Percentiles rank a stretch among this genome's conserved stretches.
phyloP scores from a whole-genome alignment of 2,113 vertebrate species.

The Rhadina sibilatrix region DNA sequence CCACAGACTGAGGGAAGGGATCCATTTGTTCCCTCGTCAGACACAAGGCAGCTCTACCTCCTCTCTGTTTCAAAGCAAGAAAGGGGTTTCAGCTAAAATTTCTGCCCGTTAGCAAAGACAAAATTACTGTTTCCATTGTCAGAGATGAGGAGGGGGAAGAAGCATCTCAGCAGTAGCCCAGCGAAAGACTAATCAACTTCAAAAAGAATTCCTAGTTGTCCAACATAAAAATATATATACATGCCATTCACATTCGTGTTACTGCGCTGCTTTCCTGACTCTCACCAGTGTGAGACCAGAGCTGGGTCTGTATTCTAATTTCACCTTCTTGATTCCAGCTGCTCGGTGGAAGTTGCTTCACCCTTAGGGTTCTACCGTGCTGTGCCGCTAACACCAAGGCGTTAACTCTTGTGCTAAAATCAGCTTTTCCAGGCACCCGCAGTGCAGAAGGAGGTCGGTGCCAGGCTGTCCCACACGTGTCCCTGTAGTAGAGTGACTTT shows the following conservation, averaged over 20 bases:
- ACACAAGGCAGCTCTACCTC: neutral
- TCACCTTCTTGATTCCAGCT: neutral
- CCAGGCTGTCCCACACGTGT: neutral
- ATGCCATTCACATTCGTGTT: neutral
- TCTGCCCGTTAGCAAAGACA: neutral
- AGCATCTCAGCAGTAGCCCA: neutral
- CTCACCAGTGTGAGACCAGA: neutral
- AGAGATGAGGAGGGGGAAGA: neutral
- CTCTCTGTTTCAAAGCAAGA: neutral
- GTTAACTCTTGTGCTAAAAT: neutral
- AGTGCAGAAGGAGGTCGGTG: fast-evolving
- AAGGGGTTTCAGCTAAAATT: neutral
- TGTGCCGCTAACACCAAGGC: neutral
- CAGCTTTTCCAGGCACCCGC: fast-evolving
- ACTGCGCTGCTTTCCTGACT: neutral
- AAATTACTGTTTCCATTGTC: neutral
- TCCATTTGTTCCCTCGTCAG: fast-evolving
- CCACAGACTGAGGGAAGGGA: neutral
- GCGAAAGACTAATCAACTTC: neutral
- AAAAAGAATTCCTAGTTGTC: neutral
- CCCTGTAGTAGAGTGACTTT: too few species aligned
- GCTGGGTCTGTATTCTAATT: neutral
- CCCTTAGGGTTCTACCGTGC: neutral
- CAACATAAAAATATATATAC: fast-evolving
- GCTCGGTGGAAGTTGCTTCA: neutral